Evolutionary conservation across 2,797 vertebrate species (phyloP), one percentile per base, ranked within the genome.

Genomic region (Hippocampus kuda): DNA sequence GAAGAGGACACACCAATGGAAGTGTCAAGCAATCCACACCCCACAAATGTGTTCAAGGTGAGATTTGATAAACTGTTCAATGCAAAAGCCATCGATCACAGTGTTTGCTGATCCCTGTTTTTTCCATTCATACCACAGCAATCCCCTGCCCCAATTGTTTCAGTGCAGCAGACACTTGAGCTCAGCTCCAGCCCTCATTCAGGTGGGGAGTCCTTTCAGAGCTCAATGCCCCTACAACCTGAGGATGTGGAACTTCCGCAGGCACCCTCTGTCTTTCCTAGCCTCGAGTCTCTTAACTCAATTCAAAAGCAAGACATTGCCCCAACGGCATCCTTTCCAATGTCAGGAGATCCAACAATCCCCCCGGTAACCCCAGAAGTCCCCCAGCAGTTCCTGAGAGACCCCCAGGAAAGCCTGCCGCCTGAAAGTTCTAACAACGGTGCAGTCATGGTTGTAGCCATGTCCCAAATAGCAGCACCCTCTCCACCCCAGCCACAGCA

Each of bases 1-100:
- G 94, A 96, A 85, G 95, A 97, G 73, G 92, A 94, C 86, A 94
- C 93, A 76, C 95, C 95, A 48, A 99, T 99, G 97, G 96, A 98
- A 88, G 93, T 99, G 69, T 93, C 93, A 24, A 92, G 92, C 75
- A 95, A 95, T 73, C 88, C 93, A 72, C 81, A 88, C 77, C 75
- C 91, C 65, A 83, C 92, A n/a, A 80, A 90, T 8, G 77, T 93
- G 70, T 94, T 95, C 82, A 94, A 95, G 90, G 94, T 91, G 79
- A 75, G 68, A 65, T 26, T n/a, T 0, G 20, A 1, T 67, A 59
- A 3, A 30, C 20, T 63, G 70, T 44, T 63, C 41, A 59, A 46
- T 7, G 18, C 66, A 41, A 20, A 64, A 4, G 65, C 66, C 66
- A 46, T 62, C 15, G 49, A 5, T 22, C 62, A 66, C 13, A 66